A percentile compares a stretch with the other conserved stretches of the same genome.
Conservation (phyloP, 2,113 vertebrate genomes). For the Protobothrops flavoviridis region DNA sequence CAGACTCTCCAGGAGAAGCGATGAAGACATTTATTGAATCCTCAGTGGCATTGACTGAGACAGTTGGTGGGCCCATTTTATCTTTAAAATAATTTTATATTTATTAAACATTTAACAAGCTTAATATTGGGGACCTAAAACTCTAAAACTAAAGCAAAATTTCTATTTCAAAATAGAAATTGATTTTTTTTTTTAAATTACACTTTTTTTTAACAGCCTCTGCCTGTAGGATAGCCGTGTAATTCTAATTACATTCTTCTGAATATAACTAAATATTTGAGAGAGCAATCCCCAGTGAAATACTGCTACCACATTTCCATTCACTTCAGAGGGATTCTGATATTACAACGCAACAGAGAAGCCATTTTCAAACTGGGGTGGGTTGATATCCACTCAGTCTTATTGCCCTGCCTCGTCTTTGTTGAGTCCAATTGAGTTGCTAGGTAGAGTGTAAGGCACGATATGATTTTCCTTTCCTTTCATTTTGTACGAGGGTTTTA, state of each 20-base stretch:
- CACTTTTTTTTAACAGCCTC: not conserved
- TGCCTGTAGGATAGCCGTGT: not conserved
- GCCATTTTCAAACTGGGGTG: not conserved
- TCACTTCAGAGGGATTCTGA: not conserved
- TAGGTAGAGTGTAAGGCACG: not conserved
- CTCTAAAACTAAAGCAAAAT: not conserved
- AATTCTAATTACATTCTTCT: not conserved
- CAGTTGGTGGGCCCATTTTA: conserved; percentile 50
- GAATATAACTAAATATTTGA: not conserved
- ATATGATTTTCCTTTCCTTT: not conserved
- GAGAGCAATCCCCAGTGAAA: not conserved
- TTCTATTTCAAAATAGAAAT: not conserved
- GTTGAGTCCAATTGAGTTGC: not conserved
- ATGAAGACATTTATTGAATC: conserved; percentile 54
- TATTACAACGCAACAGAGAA: not conserved
- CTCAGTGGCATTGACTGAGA: conserved; percentile 45
- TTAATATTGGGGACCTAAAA: not conserved
- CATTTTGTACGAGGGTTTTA: not conserved
- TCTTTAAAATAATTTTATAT: conserved; percentile 47
- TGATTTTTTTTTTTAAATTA: not conserved
- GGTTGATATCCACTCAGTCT: not conserved
- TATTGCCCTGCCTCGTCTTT: not conserved
- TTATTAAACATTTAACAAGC: not conserved
- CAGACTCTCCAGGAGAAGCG: conserved; percentile 9
- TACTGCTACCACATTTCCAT: not conserved